phyloP scores from a whole-genome alignment of 2,113 vertebrate genomes.

The Craseonycteris thonglongyai region DNA sequence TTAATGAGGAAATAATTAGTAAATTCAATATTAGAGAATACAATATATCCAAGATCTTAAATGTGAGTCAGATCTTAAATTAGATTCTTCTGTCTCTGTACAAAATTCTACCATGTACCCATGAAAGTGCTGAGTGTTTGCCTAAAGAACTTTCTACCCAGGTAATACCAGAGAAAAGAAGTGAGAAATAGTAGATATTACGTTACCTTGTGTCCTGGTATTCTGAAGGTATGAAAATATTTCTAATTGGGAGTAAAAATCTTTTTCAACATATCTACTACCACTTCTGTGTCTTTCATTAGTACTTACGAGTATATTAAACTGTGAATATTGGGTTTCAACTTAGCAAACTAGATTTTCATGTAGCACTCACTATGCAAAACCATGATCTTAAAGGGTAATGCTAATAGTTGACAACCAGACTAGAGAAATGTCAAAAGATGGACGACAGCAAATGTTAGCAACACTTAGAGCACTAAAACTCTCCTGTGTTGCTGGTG shows the following conservation, averaged over 20 bases:
- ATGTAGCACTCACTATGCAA: not conserved
- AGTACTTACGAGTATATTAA: not conserved
- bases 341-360: not conserved
- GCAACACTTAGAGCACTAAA: not conserved
- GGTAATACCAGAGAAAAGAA: not conserved
- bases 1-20: not conserved
- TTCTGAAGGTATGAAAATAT: not conserved
- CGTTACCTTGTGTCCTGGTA: not conserved
- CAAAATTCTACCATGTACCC: not conserved
- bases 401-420: not conserved
- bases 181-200: not conserved
- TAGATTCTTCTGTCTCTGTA: not conserved
- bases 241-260: not conserved
- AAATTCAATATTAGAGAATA: not conserved
- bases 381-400: not conserved
- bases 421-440: not conserved
- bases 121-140: not conserved
- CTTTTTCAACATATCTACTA: not conserved
- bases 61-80: not conserved
- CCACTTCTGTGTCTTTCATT: not conserved
- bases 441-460: not conserved
- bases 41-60: not conserved
- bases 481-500: not conserved
- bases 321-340: not conserved
- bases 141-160: not conserved